A percentile compares a stretch with the other conserved stretches of the same genome.
These are phyloP conservation scores for Ennomos quercinarius DNA, from an alignment of 2,888 invertebrate genomes.

Conservation along the genomic window DNA sequence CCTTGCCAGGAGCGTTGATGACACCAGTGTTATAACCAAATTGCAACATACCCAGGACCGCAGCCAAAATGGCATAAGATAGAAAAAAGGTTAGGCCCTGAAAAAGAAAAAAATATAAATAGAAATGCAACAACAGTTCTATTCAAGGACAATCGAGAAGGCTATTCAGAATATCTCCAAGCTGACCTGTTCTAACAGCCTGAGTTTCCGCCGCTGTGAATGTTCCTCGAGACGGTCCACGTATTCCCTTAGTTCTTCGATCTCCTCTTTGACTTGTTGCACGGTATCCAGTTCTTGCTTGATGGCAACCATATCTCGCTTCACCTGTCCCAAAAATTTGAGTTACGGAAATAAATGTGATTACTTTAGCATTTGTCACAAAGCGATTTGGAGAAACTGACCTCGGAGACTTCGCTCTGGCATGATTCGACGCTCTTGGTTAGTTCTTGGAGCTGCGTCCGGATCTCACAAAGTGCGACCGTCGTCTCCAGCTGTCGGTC, in stretches of 20 bases:
- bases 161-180: slow-evolving; percentile 16
- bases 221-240: slow-evolving; percentile 96
- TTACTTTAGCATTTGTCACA: background rate
- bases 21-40: slow-evolving; percentile 99
- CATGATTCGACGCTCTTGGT: slow-evolving; percentile 98
- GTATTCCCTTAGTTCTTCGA: slow-evolving; percentile 96
- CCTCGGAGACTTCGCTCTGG: slow-evolving; percentile 96
- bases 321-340: slow-evolving; percentile 83
- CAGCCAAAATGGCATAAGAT: slow-evolving; percentile 97
- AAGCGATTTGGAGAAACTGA: slow-evolving; percentile 48
- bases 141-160: background rate
- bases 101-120: slow-evolving; percentile 55
- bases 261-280: slow-evolving; percentile 97
- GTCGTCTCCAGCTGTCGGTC: slow-evolving; percentile 97
- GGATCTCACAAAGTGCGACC: slow-evolving; percentile 96
- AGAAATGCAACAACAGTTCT: no score
- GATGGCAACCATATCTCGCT: slow-evolving; percentile 97
- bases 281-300: slow-evolving; percentile 97
- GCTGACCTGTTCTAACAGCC: slow-evolving; percentile 95
- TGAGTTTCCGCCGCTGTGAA: slow-evolving; percentile 94
- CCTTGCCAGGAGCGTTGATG: slow-evolving; percentile 96
- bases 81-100: slow-evolving; percentile 98
- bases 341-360: no score
- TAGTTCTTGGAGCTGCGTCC: slow-evolving; percentile 96
- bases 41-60: slow-evolving; percentile 97